Conservation (phyloP, 2,888 invertebrate genomes). For the Cheilosia urbana region DNA sequence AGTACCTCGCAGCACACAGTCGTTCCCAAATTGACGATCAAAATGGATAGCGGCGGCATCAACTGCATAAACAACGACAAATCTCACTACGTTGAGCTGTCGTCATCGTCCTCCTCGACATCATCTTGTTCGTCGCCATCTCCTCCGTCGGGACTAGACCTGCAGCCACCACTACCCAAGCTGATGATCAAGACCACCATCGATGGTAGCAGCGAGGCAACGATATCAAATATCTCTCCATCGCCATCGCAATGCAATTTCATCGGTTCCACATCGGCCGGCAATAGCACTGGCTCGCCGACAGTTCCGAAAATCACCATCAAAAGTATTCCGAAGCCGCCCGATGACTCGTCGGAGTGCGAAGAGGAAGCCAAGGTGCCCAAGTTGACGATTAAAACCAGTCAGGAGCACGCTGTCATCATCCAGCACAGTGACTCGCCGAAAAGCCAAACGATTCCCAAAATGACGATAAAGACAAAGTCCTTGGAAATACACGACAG, state of each 20-base stretch:
- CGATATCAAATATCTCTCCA: conserved; percentile 81
- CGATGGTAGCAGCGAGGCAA: conserved; percentile 81
- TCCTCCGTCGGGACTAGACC: conserved; percentile 58
- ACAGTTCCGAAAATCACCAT: conserved; percentile 87
- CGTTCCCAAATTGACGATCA: conserved; percentile 83
- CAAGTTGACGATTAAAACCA: conserved; percentile 84
- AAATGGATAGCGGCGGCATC: conserved; percentile 79
- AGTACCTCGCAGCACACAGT: conserved; percentile 78
- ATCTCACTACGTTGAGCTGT: conserved; percentile 57
- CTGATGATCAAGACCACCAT: conserved; percentile 85
- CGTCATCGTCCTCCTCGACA: conserved; percentile 69
- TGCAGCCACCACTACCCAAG: conserved; percentile 85
- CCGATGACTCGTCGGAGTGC: conserved; percentile 50
- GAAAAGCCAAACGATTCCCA: conserved; percentile 82
- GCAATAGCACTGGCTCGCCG: conserved; percentile 74
- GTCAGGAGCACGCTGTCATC: conserved; percentile 84
- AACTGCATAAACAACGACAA: conserved; percentile 74
- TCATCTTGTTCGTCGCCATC: conserved; percentile 75
- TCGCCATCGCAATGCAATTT: conserved; percentile 75
- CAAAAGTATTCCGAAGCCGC: conserved; percentile 83
- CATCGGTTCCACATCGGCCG: conserved; percentile 73
- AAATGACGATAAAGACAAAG: conserved; percentile 82
- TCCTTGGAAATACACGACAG: conserved; percentile 79
- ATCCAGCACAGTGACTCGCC: conserved; percentile 80
- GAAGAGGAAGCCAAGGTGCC: conserved; percentile 79